phyloP scores from a whole-genome alignment of 2,888 invertebrate genomes.

The Bugulina stolonifera region DNA sequence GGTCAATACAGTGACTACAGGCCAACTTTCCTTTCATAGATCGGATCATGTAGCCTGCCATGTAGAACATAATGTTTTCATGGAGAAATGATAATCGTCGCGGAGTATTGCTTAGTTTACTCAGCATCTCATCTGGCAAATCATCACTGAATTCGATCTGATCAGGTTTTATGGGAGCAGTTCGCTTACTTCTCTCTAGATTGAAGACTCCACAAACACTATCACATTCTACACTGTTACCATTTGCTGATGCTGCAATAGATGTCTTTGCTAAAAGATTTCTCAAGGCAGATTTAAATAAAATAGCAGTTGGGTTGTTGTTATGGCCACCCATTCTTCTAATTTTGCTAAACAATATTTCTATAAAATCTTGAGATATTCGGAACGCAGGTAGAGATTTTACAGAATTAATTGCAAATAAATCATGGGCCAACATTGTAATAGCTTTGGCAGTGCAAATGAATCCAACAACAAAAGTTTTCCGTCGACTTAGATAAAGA shows the following conservation, averaged over 20 bases:
- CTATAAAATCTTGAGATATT: background rate
- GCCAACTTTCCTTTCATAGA: background rate
- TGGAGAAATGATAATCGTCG: too few species aligned
- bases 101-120: too few species aligned
- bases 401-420: background rate
- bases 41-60: background rate
- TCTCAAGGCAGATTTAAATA: background rate
- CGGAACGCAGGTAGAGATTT: background rate
- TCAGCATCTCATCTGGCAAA: too few species aligned
- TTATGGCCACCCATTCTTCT: background rate
- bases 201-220: background rate
- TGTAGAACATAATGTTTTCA: background rate
- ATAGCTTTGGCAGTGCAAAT: background rate
- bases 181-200: background rate
- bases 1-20: background rate
- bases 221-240: constrained; percentile 27
- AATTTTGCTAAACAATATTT: background rate
- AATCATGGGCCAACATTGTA: background rate
- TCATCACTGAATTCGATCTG: too few species aligned
- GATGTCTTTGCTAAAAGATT: background rate
- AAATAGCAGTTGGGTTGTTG: background rate
- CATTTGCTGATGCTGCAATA: background rate
- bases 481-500: background rate
- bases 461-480: background rate
- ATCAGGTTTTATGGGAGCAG: background rate